These are phyloP conservation scores for Hedychridium roseum DNA, from an alignment of 2,888 invertebrate species.

Conservation along the genomic window DNA sequence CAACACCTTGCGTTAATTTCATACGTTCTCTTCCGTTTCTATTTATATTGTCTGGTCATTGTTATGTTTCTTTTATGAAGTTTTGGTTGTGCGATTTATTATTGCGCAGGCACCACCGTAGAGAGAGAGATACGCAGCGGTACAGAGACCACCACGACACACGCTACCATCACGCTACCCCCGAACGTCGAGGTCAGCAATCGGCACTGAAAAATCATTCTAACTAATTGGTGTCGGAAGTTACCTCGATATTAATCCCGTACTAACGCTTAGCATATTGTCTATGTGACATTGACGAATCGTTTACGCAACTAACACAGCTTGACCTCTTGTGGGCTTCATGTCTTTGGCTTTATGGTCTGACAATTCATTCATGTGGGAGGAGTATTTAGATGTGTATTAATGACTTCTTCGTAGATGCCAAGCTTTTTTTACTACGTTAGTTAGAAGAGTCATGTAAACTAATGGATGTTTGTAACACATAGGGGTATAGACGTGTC, in stretches of 20 bases:
- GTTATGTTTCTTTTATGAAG: constrained; percentile 26
- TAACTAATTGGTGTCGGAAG: constrained; percentile 35
- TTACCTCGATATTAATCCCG: constrained; percentile 36
- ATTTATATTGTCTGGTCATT: constrained; percentile 17
- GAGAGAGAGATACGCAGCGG: constrained; percentile 61
- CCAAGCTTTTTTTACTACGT: no score
- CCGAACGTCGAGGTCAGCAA: constrained; percentile 62
- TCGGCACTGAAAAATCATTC: constrained; percentile 31
- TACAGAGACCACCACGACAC: constrained; percentile 61
- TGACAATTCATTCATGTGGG: no score
- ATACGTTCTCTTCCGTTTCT: constrained; percentile 16
- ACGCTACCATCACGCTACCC: constrained; percentile 61
- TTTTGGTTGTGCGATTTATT: constrained; percentile 38
- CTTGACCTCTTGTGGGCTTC: no score
- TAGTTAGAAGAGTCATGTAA: no score
- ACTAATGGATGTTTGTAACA: no score
- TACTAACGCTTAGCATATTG: constrained; percentile 30
- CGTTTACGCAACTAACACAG: no score
- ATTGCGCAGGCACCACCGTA: constrained; percentile 59
- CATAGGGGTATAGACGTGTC: no score
- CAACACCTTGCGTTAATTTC: constrained; percentile 9
- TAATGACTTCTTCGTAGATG: no score
- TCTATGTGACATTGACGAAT: constrained; percentile 16
- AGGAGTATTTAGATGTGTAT: no score
- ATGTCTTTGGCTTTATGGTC: no score